Conservation (phyloP, 2,113 vertebrate species). For the Cardinalis cardinalis region DNA sequence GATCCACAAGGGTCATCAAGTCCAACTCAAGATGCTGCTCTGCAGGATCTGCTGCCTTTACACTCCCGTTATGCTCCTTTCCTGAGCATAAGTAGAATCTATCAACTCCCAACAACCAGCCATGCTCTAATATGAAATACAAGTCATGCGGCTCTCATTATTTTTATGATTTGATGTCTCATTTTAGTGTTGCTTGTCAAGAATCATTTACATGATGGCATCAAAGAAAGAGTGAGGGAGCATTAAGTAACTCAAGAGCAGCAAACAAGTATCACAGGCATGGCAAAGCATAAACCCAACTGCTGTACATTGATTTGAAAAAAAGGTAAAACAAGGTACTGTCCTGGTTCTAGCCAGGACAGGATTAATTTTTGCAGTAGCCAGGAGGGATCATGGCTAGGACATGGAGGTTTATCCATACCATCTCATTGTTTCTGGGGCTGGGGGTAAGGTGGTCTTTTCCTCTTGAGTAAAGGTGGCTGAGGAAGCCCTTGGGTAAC, state of each 20-base stretch:
- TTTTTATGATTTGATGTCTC: not conserved
- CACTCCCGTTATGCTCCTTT: not conserved
- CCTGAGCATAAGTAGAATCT: not conserved
- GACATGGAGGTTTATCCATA: not conserved
- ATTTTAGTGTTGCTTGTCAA: not conserved
- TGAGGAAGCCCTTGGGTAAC: not conserved
- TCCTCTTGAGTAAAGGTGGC: not conserved
- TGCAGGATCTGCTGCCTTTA: not conserved
- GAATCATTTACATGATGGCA: not conserved
- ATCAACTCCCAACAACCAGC: not conserved
- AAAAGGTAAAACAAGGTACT: not conserved
- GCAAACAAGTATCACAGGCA: not conserved
- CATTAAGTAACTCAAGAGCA: not conserved
- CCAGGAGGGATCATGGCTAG: not conserved
- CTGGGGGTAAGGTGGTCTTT: not conserved
- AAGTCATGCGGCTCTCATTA: not conserved
- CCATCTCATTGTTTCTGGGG: not conserved
- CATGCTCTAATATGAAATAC: not conserved
- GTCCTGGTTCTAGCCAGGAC: not conserved
- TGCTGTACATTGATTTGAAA: not conserved
- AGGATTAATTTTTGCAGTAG: not conserved
- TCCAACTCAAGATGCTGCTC: not conserved
- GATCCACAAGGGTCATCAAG: accelerated
- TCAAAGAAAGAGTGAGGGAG: not conserved
- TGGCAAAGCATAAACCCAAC: not conserved